Percentiles rank a stretch among this genome's conserved stretches.
These are phyloP conservation scores for Euphonia xanthogaster DNA, from an alignment of 2,797 vertebrate genomes.

Conservation along the genomic window DNA sequence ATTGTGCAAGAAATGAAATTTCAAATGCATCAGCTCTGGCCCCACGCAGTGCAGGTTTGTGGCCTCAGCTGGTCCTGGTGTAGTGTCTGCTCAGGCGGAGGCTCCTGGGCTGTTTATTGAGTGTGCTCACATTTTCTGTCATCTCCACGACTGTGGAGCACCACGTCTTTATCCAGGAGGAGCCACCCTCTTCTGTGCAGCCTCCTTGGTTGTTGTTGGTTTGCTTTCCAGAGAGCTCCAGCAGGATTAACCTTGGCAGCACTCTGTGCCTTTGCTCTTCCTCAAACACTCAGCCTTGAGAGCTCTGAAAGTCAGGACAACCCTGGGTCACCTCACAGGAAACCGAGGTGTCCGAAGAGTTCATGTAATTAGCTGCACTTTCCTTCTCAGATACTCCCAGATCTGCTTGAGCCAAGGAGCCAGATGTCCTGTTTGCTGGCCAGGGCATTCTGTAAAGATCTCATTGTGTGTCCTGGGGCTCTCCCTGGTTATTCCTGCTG, in stretches of 20 bases:
- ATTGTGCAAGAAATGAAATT: neutral
- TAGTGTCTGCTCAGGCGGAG: neutral
- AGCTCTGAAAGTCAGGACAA: neutral
- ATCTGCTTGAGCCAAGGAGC: neutral
- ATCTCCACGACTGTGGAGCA: accelerated
- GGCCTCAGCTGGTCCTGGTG: neutral
- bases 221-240: neutral
- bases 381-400: neutral
- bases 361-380: neutral
- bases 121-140: neutral
- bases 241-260: neutral
- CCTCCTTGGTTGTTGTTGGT: neutral
- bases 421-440: accelerated
- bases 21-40: neutral
- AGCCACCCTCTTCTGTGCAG: neutral
- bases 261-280: neutral
- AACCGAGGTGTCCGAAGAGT: neutral
- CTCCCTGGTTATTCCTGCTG: neutral
- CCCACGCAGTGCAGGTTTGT: neutral
- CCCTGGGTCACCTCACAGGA: neutral
- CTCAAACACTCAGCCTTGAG: neutral
- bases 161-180: neutral
- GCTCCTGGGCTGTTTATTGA: neutral
- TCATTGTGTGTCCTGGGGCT: neutral
- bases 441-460: neutral